Base-by-base conservation (phyloP, 92 coral and sea anemone genomes). In the Siderastrea siderea region DNA sequence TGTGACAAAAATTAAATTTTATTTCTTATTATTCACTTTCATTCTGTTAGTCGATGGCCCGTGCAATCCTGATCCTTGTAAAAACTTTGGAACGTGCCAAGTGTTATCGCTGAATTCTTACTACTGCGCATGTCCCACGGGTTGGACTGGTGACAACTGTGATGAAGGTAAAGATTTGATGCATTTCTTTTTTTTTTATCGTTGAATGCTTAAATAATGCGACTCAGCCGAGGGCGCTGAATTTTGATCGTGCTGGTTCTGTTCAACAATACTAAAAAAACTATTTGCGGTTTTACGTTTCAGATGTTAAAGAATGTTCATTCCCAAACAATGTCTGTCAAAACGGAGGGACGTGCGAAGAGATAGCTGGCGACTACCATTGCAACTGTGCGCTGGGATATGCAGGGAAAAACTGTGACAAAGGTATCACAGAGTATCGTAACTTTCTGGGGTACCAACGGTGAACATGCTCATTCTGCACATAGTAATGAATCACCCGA, bases 121-220 rank as follows among this genome's bases (percentile, higher is more conserved):
- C 47, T 51, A 63, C 71, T 84, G 88, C 63, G 50, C 57, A 4
- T 84, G 88, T 38, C 47, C 82, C 0, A n/a, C 19, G n/a, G 88
- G 88, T 1, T 84, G 79, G 80, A 84, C 88, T 44, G 88, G 88
- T 17, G 47, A 8, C 58, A 74, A 84, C 82, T 84, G 88, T 43
- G 71, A 58, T 44, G 43, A 47, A 62, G 79, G 88, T 84, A 15
- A 58, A 26, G 38, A 26, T 26, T 26, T 26, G 38, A 26, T 26
- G 38, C 38, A 26, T 26, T 26, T 26, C 38, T 26, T 26, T 26
- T 26, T 26, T 26, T 26, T 26, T 26, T 26, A 26, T 26, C 38
- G 38, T 26, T 26, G 38, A 26, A 26, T 26, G 38, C 38, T 26
- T 26, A 26, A 26, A 26, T 26, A 26, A 26, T 26, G 38, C 38